Evolutionary conservation across 2,113 vertebrate species (phyloP).

Genomic region (Meleagris gallopavo): DNA sequence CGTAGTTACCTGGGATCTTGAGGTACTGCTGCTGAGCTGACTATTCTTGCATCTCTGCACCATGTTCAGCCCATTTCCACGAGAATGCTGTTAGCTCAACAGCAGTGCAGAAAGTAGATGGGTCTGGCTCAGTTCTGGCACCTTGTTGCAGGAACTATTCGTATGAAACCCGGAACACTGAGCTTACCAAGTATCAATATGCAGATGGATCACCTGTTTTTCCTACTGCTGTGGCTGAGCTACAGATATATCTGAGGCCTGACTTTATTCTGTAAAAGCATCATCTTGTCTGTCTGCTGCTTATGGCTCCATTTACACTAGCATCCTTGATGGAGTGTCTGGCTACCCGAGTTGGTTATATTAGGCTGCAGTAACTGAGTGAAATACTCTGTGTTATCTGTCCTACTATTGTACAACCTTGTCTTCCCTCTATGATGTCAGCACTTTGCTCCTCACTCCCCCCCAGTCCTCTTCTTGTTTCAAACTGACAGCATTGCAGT

Average conservation of each 20-base stretch:
- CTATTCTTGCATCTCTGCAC: not conserved
- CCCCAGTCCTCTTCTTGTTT: not conserved
- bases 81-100: not conserved
- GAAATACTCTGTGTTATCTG: not conserved
- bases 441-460: not conserved
- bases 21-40: not conserved
- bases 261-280: not conserved
- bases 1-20: not conserved
- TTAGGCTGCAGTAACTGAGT: not conserved
- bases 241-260: not conserved
- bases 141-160: not conserved
- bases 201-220: not conserved
- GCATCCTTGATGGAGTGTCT: not conserved
- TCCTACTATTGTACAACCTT: not conserved
- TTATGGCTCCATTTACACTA: not conserved
- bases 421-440: not conserved
- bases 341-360: not conserved
- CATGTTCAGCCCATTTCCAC: not conserved
- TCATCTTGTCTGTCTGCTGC: not conserved
- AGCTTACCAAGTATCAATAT: not conserved
- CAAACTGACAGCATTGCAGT: not conserved
- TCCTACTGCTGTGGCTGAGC: not conserved
- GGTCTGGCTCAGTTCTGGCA: not conserved
- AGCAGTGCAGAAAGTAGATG: not conserved
- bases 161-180: not conserved